Conservation (phyloP, 2,113 vertebrate genomes). For the Sula dactylatra region DNA sequence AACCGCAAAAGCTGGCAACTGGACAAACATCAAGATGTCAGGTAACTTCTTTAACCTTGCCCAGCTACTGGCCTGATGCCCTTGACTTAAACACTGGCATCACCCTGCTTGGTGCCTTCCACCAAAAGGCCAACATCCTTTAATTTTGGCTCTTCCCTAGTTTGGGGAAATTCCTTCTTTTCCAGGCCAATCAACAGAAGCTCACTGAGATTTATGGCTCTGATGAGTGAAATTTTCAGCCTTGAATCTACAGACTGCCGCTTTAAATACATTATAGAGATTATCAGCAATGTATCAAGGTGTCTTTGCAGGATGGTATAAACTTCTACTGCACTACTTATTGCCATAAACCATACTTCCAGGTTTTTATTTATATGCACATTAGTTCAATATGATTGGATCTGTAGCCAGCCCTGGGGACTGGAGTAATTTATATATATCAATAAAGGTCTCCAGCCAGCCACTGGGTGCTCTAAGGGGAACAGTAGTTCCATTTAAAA, state of each 20-base stretch:
- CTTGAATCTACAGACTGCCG: slow-evolving; percentile 61
- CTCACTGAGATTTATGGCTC: slow-evolving; percentile 63
- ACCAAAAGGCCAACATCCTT: not conserved
- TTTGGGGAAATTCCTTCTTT: slow-evolving; percentile 59
- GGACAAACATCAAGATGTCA: not conserved
- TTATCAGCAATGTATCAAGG: slow-evolving; percentile 84
- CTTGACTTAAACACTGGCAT: not conserved
- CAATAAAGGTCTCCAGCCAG: slow-evolving; percentile 81
- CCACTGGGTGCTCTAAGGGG: slow-evolving; percentile 78
- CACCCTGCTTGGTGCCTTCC: not conserved
- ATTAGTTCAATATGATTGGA: slow-evolving; percentile 83
- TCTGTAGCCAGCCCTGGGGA: slow-evolving; percentile 78
- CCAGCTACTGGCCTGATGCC: not conserved
- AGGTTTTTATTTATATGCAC: slow-evolving; percentile 85
- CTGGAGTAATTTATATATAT: slow-evolving; percentile 81
- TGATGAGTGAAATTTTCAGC: slow-evolving; percentile 65
- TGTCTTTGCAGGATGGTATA: slow-evolving; percentile 80
- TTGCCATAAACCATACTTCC: slow-evolving; percentile 80
- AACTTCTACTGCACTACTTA: slow-evolving; percentile 80
- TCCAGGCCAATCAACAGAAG: slow-evolving; percentile 52
- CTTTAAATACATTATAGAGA: slow-evolving; percentile 79
- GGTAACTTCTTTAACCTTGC: not conserved
- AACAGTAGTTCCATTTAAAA: slow-evolving; percentile 83
- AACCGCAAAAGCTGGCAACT: not conserved
- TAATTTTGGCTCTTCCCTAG: not conserved